A percentile compares a stretch with the other conserved stretches of the same genome.
phyloP scores from a whole-genome alignment of 2,113 vertebrate genomes.

The Gorsachius goisagi region DNA sequence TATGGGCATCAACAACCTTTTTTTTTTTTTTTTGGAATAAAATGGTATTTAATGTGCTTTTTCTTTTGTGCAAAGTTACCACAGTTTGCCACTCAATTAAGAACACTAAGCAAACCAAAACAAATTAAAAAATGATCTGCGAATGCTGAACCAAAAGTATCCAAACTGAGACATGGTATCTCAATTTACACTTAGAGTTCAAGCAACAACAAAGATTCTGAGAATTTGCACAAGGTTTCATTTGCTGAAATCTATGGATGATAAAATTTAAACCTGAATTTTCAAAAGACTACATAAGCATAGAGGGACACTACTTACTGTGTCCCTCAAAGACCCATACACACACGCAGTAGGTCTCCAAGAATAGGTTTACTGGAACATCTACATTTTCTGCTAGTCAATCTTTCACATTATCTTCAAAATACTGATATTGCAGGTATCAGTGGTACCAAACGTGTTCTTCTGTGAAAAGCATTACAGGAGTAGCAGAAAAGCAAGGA shows the following conservation, averaged over 20 bases:
- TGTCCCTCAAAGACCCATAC: neutral
- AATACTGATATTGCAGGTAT: neutral
- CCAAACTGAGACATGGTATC: neutral
- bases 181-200: neutral
- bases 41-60: neutral
- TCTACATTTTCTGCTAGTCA: neutral
- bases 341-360: neutral
- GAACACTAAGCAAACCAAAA: neutral
- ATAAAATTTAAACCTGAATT: neutral
- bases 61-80: neutral
- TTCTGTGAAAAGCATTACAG: neutral
- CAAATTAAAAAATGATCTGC: neutral
- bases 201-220: neutral
- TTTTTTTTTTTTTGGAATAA: neutral
- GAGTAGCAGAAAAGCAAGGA: neutral
- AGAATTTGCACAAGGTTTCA: neutral
- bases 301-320: neutral
- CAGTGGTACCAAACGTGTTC: neutral
- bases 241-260: neutral
- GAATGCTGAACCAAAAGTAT: neutral
- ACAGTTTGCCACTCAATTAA: neutral
- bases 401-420: neutral
- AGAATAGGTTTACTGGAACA: neutral
- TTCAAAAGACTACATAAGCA: neutral
- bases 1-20: neutral